These are phyloP conservation scores for Panthera leo DNA, from an alignment of 2,113 vertebrate genomes.

Conservation along the genomic window DNA sequence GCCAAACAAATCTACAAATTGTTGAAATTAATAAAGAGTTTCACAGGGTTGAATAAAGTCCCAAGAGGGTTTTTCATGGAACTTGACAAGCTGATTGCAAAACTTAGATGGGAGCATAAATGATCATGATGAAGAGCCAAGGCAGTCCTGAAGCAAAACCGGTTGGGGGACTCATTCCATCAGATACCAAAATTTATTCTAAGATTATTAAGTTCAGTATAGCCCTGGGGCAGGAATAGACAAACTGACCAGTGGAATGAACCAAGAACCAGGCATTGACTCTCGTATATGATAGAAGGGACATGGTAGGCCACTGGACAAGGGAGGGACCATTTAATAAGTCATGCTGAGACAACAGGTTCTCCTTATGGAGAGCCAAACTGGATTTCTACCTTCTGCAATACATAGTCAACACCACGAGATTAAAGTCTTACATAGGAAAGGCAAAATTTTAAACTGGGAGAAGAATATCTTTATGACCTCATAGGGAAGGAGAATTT, in stretches of 20 bases:
- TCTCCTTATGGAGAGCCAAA: neutral
- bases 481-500: neutral
- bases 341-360: neutral
- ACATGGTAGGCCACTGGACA: neutral
- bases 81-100: neutral
- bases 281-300: neutral
- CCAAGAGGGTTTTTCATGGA: neutral
- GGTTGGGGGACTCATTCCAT: neutral
- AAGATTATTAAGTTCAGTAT: neutral
- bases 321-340: neutral
- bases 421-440: neutral
- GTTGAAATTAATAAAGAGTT: neutral
- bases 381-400: neutral
- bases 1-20: neutral
- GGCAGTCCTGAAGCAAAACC: neutral
- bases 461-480: neutral
- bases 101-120: neutral
- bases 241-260: neutral
- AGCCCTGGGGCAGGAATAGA: neutral
- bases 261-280: neutral
- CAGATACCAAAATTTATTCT: neutral
- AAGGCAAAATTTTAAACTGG: neutral
- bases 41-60: neutral
- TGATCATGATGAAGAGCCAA: neutral
- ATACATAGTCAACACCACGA: neutral